Conservation (phyloP, 2,797 vertebrate genomes). For the Enteromius afrohamiltoni region DNA sequence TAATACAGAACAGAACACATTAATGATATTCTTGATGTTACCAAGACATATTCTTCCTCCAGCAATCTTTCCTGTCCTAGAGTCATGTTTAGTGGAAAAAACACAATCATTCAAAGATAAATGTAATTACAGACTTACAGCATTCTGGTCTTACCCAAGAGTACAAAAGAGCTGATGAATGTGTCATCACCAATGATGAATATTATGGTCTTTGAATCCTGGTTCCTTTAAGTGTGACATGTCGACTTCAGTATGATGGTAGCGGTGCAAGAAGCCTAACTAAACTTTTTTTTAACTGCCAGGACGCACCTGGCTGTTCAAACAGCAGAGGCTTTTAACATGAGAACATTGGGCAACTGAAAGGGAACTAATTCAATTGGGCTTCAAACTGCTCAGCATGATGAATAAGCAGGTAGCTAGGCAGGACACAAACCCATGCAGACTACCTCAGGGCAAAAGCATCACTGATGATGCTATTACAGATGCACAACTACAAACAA, state of each 20-base stretch:
- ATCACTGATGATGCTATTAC: constrained; percentile 10
- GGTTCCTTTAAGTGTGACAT: constrained; percentile 45
- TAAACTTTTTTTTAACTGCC: constrained; percentile 43
- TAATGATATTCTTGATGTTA: not conserved
- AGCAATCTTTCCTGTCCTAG: not conserved
- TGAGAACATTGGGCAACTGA: constrained; percentile 51
- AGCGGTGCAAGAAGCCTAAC: constrained; percentile 24
- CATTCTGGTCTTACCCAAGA: constrained; percentile 22
- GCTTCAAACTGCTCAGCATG: constrained; percentile 43
- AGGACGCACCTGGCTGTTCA: constrained; percentile 45
- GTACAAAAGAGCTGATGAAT: constrained; percentile 44
- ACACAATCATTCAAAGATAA: constrained; percentile 19
- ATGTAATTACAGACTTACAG: constrained; percentile 38
- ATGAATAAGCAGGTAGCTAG: constrained; percentile 55
- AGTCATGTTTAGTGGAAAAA: constrained; percentile 8
- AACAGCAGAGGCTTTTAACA: constrained; percentile 58
- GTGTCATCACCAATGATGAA: constrained; percentile 27
- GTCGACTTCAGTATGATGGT: constrained; percentile 37
- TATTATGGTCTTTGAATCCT: constrained; percentile 11
- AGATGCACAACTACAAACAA: not conserved
- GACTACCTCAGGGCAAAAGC: not conserved
- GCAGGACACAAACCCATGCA: constrained; percentile 37
- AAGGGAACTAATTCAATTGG: constrained; percentile 57
- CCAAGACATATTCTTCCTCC: constrained; percentile 9
- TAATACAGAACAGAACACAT: not conserved